Percentiles rank a stretch among this genome's conserved stretches.
These are phyloP conservation scores for Candoia aspera DNA, from an alignment of 2,113 vertebrate genomes.

Conservation along the genomic window DNA sequence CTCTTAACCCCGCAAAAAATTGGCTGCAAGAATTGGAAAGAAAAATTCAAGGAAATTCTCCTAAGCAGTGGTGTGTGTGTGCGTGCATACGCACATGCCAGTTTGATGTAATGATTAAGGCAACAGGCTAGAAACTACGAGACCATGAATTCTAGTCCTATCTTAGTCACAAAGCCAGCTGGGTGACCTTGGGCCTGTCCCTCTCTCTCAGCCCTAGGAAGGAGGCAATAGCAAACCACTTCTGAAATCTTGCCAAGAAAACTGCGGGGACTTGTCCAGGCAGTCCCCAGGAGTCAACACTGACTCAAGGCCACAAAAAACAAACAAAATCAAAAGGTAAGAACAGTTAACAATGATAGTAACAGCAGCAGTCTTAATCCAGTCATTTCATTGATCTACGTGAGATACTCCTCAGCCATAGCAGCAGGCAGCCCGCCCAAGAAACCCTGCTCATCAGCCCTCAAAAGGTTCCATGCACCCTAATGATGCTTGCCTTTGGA, in stretches of 20 bases:
- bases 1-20: not conserved
- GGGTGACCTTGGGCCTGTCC: not conserved
- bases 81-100: not conserved
- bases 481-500: constrained; percentile 34
- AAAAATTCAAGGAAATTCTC: not conserved
- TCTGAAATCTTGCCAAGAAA: not conserved
- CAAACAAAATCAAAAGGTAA: constrained; percentile 30
- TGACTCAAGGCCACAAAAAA: constrained; percentile 21
- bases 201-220: not conserved
- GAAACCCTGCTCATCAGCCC: not conserved
- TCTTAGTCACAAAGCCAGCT: not conserved
- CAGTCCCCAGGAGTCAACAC: not conserved
- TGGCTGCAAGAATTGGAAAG: not conserved
- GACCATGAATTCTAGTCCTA: not conserved
- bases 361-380: constrained; percentile 19
- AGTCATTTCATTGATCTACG: not conserved
- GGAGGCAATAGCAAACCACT: not conserved
- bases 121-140: not conserved
- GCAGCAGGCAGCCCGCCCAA: not conserved
- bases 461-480: constrained; percentile 44
- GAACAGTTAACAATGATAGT: not conserved
- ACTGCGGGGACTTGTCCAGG: not conserved
- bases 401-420: not conserved
- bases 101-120: not conserved
- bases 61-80: not conserved